Evolutionary conservation across 1,140 invertebrate genomes (phyloP).

Genomic region (Sitobion miscanthi): DNA sequence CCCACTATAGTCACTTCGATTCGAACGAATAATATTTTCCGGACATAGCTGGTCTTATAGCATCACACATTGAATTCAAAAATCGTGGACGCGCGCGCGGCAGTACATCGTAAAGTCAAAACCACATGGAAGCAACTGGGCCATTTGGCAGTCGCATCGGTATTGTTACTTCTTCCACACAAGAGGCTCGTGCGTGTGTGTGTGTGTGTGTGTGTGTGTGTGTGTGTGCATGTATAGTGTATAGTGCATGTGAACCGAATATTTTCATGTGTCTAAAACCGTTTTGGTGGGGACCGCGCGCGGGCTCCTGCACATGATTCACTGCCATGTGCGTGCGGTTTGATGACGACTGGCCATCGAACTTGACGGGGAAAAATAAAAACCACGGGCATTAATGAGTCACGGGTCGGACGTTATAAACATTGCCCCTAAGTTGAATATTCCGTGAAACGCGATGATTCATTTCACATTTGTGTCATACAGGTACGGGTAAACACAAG

Average conservation of each 20-base stretch:
- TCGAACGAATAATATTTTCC: not conserved
- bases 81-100: not conserved
- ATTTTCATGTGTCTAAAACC: constrained; percentile 44
- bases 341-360: constrained; percentile 44
- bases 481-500: not conserved
- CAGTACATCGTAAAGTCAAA: constrained; percentile 24
- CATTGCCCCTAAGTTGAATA: constrained; percentile 29
- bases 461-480: not conserved
- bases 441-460: constrained; percentile 42
- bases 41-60: not conserved
- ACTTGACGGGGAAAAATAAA: constrained; percentile 22
- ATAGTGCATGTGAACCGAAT: constrained; percentile 12
- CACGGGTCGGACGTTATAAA: not conserved
- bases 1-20: not conserved
- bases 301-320: constrained; percentile 29
- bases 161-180: constrained; percentile 44
- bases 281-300: constrained; percentile 30
- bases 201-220: not conserved
- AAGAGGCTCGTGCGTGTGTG: not conserved
- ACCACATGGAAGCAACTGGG: constrained; percentile 42
- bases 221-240: not conserved
- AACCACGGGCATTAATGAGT: not conserved
- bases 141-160: constrained; percentile 25
- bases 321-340: constrained; percentile 49
- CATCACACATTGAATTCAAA: not conserved